A percentile compares a stretch with the other conserved stretches of the same genome.
Conservation (phyloP, 2,888 invertebrate species). For the Quadriops clusia region DNA sequence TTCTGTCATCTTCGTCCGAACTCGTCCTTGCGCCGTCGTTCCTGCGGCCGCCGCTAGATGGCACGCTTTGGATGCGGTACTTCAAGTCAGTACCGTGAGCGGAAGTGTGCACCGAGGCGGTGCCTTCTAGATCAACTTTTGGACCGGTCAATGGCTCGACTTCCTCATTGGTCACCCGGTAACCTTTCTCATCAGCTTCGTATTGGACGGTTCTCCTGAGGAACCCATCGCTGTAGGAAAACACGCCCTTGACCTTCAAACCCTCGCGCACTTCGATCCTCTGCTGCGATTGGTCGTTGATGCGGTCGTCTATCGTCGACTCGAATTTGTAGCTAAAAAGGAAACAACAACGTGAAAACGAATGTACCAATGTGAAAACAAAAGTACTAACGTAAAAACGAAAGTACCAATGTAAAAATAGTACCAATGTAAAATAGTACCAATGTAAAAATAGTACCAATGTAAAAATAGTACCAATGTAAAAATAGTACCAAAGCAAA, state of each 20-base stretch:
- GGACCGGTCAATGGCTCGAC: conserved; percentile 38
- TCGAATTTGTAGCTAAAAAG: conserved; percentile 36
- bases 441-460: no score
- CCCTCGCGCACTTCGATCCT: conserved; percentile 38
- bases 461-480: no score
- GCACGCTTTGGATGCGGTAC: conserved; percentile 33
- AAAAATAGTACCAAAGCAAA: no score
- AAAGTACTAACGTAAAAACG: no score
- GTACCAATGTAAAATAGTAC: no score
- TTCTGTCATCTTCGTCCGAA: no score
- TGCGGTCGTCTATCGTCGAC: conserved; percentile 37
- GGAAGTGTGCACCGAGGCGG: conserved; percentile 32
- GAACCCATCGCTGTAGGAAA: conserved; percentile 50
- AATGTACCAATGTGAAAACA: no score
- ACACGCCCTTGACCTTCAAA: conserved; percentile 39
- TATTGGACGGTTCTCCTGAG: conserved; percentile 44
- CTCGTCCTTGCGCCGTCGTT: no score
- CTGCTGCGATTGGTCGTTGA: conserved; percentile 35
- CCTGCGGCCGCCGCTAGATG: conserved; percentile 17
- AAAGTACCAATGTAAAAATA: not conserved
- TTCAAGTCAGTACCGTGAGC: conserved; percentile 34
- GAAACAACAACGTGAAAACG: conserved; percentile 15
- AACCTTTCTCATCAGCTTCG: conserved; percentile 49
- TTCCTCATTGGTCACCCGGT: conserved; percentile 41
- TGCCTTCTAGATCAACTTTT: conserved; percentile 34